Conservation (phyloP, 2,888 invertebrate species). For the Lasiommata megera region DNA sequence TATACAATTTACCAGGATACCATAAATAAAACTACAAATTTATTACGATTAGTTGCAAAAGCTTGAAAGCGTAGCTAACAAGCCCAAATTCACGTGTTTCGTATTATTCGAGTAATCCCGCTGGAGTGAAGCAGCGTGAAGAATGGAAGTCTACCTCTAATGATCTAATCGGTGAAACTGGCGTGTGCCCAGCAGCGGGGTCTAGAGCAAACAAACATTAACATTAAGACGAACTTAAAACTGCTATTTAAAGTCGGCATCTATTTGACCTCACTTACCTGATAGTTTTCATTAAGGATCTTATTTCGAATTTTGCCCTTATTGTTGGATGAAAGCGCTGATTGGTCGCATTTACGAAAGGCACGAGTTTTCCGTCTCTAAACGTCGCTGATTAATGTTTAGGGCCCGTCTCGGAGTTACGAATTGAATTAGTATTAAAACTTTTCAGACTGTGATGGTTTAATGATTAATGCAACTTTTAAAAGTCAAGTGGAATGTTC, state of each 20-base stretch:
- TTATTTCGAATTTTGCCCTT: conserved; percentile 42
- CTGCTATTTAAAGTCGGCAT: neutral
- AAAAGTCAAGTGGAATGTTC: conserved; percentile 14
- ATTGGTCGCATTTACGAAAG: conserved; percentile 44
- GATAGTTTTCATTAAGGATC: conserved; percentile 45
- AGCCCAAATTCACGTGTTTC: too few species aligned
- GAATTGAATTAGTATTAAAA: conserved; percentile 34
- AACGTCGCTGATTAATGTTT: conserved; percentile 43
- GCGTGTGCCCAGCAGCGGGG: too few species aligned
- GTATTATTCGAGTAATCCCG: too few species aligned
- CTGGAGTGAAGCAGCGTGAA: too few species aligned
- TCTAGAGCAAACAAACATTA: too few species aligned
- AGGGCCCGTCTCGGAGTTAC: conserved; percentile 33
- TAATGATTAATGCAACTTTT: conserved; percentile 33
- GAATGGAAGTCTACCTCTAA: too few species aligned
- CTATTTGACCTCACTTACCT: conserved; percentile 23
- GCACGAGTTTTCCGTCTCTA: conserved; percentile 40
- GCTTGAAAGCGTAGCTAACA: too few species aligned
- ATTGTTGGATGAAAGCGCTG: conserved; percentile 40
- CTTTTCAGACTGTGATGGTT: conserved; percentile 34
- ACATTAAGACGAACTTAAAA: too few species aligned
- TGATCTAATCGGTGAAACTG: too few species aligned
- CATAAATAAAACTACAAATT: too few species aligned
- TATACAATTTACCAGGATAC: too few species aligned
- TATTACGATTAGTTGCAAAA: too few species aligned